Conservation (phyloP, 2,888 invertebrate genomes). For the Cephus sareptanus region DNA sequence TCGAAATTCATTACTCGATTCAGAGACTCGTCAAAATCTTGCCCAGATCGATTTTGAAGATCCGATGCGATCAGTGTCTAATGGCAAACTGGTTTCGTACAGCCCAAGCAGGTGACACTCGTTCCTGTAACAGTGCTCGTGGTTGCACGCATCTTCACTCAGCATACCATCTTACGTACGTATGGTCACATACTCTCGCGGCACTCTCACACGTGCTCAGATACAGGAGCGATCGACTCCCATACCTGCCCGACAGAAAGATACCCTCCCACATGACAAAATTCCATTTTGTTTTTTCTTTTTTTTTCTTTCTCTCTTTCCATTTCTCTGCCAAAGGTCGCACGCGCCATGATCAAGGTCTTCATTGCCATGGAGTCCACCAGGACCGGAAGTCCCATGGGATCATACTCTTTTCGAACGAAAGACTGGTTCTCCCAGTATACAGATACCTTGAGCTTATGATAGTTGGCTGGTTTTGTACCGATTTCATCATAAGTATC, state of each 20-base stretch:
- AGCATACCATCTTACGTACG: background rate
- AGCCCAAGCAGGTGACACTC: constrained; percentile 1
- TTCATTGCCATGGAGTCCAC: background rate
- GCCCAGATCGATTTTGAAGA: background rate
- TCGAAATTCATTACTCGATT: background rate
- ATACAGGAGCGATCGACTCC: background rate
- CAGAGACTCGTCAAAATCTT: background rate
- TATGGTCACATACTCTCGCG: background rate
- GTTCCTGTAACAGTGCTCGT: background rate
- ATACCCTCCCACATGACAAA: background rate
- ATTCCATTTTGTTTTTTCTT: background rate
- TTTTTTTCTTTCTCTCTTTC: background rate
- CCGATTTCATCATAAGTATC: background rate
- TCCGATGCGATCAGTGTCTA: constrained; percentile 6
- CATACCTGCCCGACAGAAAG: background rate
- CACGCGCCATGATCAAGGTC: background rate
- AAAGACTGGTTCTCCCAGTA: background rate
- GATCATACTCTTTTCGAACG: background rate
- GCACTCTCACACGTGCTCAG: background rate
- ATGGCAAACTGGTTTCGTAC: constrained; percentile 8
- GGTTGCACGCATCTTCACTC: background rate
- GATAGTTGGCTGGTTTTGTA: background rate
- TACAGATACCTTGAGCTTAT: background rate
- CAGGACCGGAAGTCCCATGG: background rate
- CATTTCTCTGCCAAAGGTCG: background rate